Percentiles rank a stretch among this genome's conserved stretches.
phyloP scores from a whole-genome alignment of 1,140 invertebrate genomes.

The Dinothrombium tinctorium region DNA sequence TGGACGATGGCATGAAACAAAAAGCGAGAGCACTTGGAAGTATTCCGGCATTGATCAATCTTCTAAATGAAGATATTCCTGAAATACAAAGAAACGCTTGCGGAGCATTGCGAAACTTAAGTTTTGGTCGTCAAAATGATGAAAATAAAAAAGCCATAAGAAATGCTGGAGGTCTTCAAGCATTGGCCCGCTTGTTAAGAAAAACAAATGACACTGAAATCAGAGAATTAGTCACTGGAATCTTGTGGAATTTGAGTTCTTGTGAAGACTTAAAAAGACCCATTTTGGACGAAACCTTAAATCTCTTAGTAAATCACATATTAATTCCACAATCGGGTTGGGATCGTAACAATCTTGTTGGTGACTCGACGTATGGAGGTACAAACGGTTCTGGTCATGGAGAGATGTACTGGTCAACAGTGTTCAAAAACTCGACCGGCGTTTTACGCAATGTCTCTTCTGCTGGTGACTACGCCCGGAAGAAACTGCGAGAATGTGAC shows the following conservation, averaged over 20 bases:
- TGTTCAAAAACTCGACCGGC: conserved; percentile 86
- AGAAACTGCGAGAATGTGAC: conserved; percentile 67
- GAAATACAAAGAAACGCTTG: conserved; percentile 94
- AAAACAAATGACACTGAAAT: conserved; percentile 71
- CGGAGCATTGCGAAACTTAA: conserved; percentile 86
- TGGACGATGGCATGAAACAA: conserved; percentile 94
- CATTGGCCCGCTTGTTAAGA: conserved; percentile 67
- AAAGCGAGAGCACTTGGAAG: conserved; percentile 51
- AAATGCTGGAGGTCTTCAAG: conserved; percentile 72
- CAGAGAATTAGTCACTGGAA: conserved; percentile 84
- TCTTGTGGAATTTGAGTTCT: conserved; percentile 98
- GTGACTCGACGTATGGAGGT: not conserved
- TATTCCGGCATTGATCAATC: conserved; percentile 70
- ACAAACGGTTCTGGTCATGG: conserved; percentile 22
- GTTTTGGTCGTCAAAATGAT: conserved; percentile 90
- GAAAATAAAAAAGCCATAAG: conserved; percentile 93
- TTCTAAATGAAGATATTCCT: conserved; percentile 38
- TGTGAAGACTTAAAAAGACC: conserved; percentile 86
- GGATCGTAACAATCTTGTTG: conserved; percentile 17
- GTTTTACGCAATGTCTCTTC: conserved; percentile 86
- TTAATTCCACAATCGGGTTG: conserved; percentile 89
- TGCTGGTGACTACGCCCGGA: conserved; percentile 77
- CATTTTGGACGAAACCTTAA: conserved; percentile 80
- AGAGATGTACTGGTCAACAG: conserved; percentile 81
- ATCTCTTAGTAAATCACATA: conserved; percentile 67